Evolutionary conservation across 35 echinoderm and acorn worm species (phyloP), one percentile per base, ranked within the genome.

Genomic region (Ophioderma brevispina): DNA sequence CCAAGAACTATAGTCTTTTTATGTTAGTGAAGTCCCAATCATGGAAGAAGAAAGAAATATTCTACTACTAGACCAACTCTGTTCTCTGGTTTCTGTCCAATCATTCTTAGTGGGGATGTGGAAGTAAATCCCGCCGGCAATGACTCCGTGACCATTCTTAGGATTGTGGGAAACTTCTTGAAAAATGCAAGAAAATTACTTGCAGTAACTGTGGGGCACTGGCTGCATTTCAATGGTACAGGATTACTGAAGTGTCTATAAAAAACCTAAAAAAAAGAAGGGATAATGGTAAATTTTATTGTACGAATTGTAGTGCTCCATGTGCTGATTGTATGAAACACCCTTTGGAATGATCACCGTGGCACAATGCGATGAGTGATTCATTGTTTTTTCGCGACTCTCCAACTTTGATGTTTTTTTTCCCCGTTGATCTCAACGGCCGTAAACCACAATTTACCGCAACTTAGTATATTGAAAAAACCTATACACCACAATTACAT

Each of bases 341-440:
- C 39, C 31, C 39, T 84, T 30, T 32, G 23, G 33, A 84, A 84
- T n/a, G 81, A 32, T 6, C 81, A 84, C 42, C 23, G 38, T 28
- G 81, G 38, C 52, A 10, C 81, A 84, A 33, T 84, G 39, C 43
- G 81, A 84, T 43, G n/a, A 41, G 15, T 84, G 81, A 32, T 50
- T 0, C 0, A 31, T 28, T 50, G 81, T 39, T 46, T 84, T 31
- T 41, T 50, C 30, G 46, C 81, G 28, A 34, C 3, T 84, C 39
- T 35, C n/a, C n/a, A n/a, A n/a, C n/a, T n/a, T n/a, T n/a, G n/a
- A n/a, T n/a, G n/a, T n/a, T n/a, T n/a, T n/a, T n/a, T n/a, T n/a
- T n/a, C n/a, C n/a, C n/a, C n/a, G n/a, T n/a, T n/a, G n/a, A n/a
- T n/a, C n/a, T n/a, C n/a, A n/a, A n/a, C n/a, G n/a, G n/a, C n/a